Evolutionary conservation across 2,888 invertebrate species (phyloP).

Genomic region (Chrysolina americana): DNA sequence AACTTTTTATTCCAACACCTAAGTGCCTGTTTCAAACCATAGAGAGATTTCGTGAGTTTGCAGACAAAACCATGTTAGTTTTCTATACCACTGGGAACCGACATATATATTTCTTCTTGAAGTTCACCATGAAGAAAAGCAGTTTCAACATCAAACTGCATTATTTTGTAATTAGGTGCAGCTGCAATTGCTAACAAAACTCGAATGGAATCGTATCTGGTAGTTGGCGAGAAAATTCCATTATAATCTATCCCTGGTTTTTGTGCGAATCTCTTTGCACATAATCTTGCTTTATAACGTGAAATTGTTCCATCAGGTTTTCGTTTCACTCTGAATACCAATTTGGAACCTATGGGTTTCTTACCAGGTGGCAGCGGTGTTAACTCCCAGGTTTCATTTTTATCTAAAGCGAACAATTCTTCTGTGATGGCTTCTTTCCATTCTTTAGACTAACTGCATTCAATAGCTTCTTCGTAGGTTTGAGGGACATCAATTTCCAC

Average conservation of each 20-base stretch:
- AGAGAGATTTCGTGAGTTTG: slow-evolving; percentile 20
- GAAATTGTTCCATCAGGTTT: slow-evolving; percentile 12
- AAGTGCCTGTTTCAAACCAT: slow-evolving; percentile 31
- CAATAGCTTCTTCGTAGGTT: slow-evolving; percentile 11
- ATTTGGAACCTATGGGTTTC: slow-evolving; percentile 1
- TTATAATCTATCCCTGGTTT: slow-evolving; percentile 22
- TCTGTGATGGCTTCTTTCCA: slow-evolving; percentile 24
- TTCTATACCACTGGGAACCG: not conserved
- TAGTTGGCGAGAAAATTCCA: slow-evolving; percentile 28
- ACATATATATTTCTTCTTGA: slow-evolving; percentile 21
- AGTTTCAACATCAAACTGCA: slow-evolving; percentile 21
- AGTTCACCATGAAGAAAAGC: slow-evolving; percentile 25
- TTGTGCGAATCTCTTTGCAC: slow-evolving; percentile 24
- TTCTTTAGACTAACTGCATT: not conserved
- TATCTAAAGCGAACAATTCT: not conserved
- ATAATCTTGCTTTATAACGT: slow-evolving; percentile 28
- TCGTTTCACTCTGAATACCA: slow-evolving; percentile 28
- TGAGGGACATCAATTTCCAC: slow-evolving; percentile 13
- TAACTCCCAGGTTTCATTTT: not conserved
- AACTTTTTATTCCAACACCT: slow-evolving; percentile 23
- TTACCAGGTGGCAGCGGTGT: not conserved
- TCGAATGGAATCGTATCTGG: slow-evolving; percentile 28
- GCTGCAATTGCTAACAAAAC: slow-evolving; percentile 17
- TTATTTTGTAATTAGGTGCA: not conserved
- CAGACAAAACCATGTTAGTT: not conserved